Percentiles rank a stretch among this genome's conserved stretches.
These are phyloP conservation scores for Brachypalpus laphriformis DNA, from an alignment of 2,888 invertebrate species.

Conservation along the genomic window DNA sequence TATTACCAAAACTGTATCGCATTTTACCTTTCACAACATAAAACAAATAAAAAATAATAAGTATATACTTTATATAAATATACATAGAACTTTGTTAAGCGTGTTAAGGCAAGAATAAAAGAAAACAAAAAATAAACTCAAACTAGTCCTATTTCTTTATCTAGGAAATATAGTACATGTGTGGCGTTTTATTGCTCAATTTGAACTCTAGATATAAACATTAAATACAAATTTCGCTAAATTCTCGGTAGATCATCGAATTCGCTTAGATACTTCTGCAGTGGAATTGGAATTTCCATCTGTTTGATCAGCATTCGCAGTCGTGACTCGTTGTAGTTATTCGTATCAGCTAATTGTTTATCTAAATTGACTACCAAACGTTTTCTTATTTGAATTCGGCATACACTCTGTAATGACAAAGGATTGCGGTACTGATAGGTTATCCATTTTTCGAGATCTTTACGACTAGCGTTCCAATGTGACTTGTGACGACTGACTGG, in stretches of 20 bases:
- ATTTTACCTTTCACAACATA: conserved; percentile 37
- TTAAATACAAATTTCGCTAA: conserved; percentile 28
- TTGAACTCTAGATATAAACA: conserved; percentile 56
- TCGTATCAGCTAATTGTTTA: conserved; percentile 77
- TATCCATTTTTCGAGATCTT: conserved; percentile 74
- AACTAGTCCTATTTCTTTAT: conserved; percentile 27
- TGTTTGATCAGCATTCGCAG: conserved; percentile 78
- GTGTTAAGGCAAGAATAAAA: conserved; percentile 58
- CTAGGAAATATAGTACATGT: conserved; percentile 53
- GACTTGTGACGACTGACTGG: conserved; percentile 51
- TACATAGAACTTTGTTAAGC: conserved; percentile 66
- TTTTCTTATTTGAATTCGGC: conserved; percentile 79
- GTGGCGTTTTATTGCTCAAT: conserved; percentile 54
- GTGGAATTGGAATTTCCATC: conserved; percentile 78
- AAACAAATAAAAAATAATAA: conserved; percentile 4
- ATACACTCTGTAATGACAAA: conserved; percentile 78
- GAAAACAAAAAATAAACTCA: conserved; percentile 3
- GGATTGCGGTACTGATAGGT: conserved; percentile 76
- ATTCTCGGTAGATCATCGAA: conserved; percentile 79
- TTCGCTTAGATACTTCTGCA: conserved; percentile 79
- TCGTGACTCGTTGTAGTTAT: conserved; percentile 77
- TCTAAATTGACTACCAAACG: conserved; percentile 77
- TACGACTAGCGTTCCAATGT: conserved; percentile 68
- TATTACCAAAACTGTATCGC: conserved; percentile 62
- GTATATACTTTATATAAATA: conserved; percentile 52